Evolutionary conservation across 53 echinoderm and acorn worm genomes (phyloP), one percentile per base, ranked within the genome.

Genomic region (Paracentrotus lividus): DNA sequence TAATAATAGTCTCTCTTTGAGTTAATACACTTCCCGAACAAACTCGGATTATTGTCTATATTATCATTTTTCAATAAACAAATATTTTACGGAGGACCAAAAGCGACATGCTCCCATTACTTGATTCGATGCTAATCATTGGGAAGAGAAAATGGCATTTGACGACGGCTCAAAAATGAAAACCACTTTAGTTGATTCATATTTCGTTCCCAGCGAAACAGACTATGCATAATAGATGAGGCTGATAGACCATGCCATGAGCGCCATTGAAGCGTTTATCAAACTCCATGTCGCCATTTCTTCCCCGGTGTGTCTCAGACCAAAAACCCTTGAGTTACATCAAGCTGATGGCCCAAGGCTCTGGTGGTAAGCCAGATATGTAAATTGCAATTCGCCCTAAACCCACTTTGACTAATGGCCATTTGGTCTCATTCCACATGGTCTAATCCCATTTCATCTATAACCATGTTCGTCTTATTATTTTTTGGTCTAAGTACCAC

Each of bases 181-280:
- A 72, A 72, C 72, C 72, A 72, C 72, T 72, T 72, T 38, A 18
- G 72, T 38, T 18, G 72, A 72, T 36, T 72, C 72, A 72, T 72
- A 72, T 72, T 72, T 72, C 5, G 15, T 5, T 40, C 72, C 72
- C 40, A 18, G 18, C 72, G 72, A 72, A 32, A 40, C 72, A 72
- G 21, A 0, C 36, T 18, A 72, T 72, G 40, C 72, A 72, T 72
- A 27, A 20, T 72, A 72, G 27, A 72, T 72, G 40, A 72, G n/a
- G 20, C 72, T 38, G 40, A 72, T 72, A 20, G 72, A 0, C n/a
- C n/a, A n/a, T n/a, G 36, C 36, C 8, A 40, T 40, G 72, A 38
- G 36, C 4, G 72, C 4, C 72, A 40, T 72, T 40, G 36, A 40
- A 40, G 40, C 64, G 18, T 38, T 4, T 40, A 40, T 72, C 72